phyloP scores from a whole-genome alignment of 2,113 vertebrate genomes.

The Ciconia stormi region DNA sequence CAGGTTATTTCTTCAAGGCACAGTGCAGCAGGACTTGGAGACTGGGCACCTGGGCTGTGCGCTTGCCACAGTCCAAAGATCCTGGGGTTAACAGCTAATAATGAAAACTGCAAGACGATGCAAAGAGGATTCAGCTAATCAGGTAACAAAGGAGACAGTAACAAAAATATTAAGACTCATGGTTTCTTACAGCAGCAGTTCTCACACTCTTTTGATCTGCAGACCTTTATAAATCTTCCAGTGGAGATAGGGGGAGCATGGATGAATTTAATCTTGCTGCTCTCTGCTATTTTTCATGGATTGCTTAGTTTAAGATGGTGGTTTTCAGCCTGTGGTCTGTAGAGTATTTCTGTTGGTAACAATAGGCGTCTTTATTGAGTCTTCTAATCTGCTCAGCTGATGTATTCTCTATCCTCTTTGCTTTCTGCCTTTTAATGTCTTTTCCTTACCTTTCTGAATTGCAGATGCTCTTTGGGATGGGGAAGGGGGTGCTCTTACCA shows the following conservation, averaged over 20 bases:
- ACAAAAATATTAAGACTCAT: background rate
- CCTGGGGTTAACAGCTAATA: background rate
- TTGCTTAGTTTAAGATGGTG: constrained; percentile 6
- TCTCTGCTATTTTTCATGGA: background rate
- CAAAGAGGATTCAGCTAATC: background rate
- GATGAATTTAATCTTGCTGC: constrained; percentile 1
- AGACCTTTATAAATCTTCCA: background rate
- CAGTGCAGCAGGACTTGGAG: background rate
- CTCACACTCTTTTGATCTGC: background rate
- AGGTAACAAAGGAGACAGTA: constrained; percentile 22
- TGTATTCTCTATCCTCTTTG: background rate
- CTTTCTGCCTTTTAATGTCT: constrained; percentile 5
- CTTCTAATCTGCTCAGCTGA: constrained; percentile 14
- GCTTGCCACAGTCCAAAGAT: background rate
- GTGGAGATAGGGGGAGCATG: background rate
- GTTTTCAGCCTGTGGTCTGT: constrained; percentile 17
- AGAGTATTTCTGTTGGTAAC: constrained; percentile 16
- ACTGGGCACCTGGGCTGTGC: background rate
- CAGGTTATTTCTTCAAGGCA: background rate
- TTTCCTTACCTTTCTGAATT: background rate
- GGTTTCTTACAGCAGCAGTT: background rate
- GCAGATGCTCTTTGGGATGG: background rate
- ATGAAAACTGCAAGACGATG: background rate
- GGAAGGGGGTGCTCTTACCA: background rate
- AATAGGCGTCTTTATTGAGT: background rate